Evolutionary conservation across 2,797 vertebrate species (phyloP).

Genomic region (Typhlichthys eigenmanni): DNA sequence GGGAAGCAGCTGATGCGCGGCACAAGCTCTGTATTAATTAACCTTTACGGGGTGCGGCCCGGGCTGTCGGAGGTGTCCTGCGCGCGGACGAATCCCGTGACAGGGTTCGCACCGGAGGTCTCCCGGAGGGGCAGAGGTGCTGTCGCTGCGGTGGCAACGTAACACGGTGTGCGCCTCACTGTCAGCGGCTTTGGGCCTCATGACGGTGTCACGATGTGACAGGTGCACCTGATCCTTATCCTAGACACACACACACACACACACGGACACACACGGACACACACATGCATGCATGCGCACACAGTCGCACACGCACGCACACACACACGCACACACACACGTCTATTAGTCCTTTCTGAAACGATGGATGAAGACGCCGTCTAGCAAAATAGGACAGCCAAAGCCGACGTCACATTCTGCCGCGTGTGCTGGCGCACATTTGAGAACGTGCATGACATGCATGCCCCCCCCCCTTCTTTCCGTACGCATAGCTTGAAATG

Average conservation of each 20-base stretch:
- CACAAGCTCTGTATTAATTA: slow-evolving; percentile 82
- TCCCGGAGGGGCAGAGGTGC: slow-evolving; percentile 63
- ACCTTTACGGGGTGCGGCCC: slow-evolving; percentile 77
- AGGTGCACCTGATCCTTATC: slow-evolving; percentile 73
- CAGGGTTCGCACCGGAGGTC: slow-evolving; percentile 77
- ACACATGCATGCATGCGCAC: slow-evolving; percentile 27
- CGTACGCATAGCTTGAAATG: neutral
- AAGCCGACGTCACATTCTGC: neutral
- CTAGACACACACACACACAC: slow-evolving; percentile 25
- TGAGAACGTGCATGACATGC: neutral
- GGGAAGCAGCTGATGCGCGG: slow-evolving; percentile 70
- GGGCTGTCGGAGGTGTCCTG: slow-evolving; percentile 73
- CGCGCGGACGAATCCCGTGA: slow-evolving; percentile 77
- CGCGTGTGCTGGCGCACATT: slow-evolving; percentile 19
- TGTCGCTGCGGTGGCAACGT: slow-evolving; percentile 78
- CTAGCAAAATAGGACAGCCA: slow-evolving; percentile 4
- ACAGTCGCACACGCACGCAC: slow-evolving; percentile 15
- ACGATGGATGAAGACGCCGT: slow-evolving; percentile 22
- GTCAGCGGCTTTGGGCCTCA: slow-evolving; percentile 62
- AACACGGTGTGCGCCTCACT: slow-evolving; percentile 67
- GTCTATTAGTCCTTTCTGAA: slow-evolving; percentile 29
- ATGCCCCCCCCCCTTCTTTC: too few species aligned
- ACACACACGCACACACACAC: slow-evolving; percentile 29
- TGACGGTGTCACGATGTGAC: slow-evolving; percentile 71
- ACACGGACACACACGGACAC: neutral